Percentiles rank a stretch among this genome's conserved stretches.
Evolutionary conservation across 2,797 vertebrate genomes (phyloP).

Genomic region (Tiaroga cobitis): DNA sequence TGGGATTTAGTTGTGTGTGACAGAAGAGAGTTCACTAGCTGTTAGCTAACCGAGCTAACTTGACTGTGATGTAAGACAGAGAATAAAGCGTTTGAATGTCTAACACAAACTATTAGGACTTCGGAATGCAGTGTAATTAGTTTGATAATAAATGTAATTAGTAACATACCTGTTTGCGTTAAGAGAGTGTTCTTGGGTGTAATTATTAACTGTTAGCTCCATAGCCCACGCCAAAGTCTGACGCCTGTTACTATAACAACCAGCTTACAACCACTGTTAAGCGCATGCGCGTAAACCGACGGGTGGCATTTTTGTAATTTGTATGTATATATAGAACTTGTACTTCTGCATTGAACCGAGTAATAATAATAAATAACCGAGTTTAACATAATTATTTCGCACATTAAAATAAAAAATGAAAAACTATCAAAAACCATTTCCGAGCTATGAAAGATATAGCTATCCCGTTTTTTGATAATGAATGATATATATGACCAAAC

Average conservation of each 20-base stretch:
- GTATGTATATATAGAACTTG: too few species aligned
- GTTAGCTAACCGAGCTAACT: background rate
- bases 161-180: constrained; percentile 33
- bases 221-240: background rate
- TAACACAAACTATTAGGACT: background rate
- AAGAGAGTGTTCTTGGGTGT: background rate
- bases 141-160: background rate
- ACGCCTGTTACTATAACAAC: constrained; percentile 35
- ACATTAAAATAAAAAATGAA: background rate
- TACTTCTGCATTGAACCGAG: too few species aligned
- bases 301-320: constrained; percentile 29
- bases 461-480: background rate
- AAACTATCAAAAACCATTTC: too few species aligned
- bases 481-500: background rate
- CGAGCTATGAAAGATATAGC: background rate
- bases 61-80: background rate
- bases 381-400: background rate
- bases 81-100: background rate
- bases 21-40: background rate
- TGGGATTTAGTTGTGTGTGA: constrained; percentile 2
- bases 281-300: constrained; percentile 43
- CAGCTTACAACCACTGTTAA: background rate
- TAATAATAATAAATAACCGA: too few species aligned
- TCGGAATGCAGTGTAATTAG: background rate
- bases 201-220: background rate